phyloP scores from a whole-genome alignment of 1,140 invertebrate species.

The Heliconius melpomene region DNA sequence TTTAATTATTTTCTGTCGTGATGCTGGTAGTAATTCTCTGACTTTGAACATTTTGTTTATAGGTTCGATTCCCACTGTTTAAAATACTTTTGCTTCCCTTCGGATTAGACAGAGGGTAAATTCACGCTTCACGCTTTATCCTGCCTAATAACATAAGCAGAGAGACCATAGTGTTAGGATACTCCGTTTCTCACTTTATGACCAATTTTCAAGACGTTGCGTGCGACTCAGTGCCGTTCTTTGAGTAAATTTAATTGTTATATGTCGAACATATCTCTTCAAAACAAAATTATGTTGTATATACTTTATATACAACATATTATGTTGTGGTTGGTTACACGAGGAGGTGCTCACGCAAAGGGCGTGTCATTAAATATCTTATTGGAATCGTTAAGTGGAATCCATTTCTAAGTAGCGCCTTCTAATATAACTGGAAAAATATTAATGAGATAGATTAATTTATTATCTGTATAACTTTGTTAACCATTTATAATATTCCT shows the following conservation, averaged over 20 bases:
- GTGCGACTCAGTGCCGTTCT: no score
- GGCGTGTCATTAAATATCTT: constrained; percentile 12
- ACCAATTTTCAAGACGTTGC: no score
- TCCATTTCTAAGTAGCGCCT: not conserved
- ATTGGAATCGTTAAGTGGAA: constrained; percentile 7
- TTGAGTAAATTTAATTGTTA: no score
- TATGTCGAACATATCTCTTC: no score
- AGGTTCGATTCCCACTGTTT: not conserved
- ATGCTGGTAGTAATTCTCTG: not conserved
- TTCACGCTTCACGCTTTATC: no score
- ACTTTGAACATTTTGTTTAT: not conserved
- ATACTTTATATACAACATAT: not conserved
- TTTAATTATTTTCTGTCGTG: not conserved
- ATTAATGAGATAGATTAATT: not conserved
- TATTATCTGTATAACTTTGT: not conserved
- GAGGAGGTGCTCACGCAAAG: constrained; percentile 7
- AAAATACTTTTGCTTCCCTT: not conserved
- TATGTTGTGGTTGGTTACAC: not conserved
- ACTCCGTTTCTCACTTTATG: no score
- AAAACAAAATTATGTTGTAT: not conserved
- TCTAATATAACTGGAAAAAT: not conserved
- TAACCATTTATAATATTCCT: no score
- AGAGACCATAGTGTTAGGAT: no score
- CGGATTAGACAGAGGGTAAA: no score
- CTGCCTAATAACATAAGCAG: no score